These are phyloP conservation scores for Andricus curvator DNA, from an alignment of 2,888 invertebrate genomes.

Conservation along the genomic window DNA sequence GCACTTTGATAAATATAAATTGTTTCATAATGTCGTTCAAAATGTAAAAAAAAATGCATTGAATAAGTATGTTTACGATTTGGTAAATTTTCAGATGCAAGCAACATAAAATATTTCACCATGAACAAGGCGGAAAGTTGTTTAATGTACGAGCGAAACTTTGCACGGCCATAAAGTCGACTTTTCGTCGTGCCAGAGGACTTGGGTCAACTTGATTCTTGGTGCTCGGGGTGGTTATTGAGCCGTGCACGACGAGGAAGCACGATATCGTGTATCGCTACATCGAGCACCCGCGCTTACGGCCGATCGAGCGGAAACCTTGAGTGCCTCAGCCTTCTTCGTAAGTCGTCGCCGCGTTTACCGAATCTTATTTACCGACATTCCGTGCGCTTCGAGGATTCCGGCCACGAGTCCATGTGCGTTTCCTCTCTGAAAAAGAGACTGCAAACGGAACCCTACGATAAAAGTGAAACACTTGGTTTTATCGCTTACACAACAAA, in stretches of 20 bases:
- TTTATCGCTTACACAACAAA: too few species aligned
- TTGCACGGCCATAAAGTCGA: not conserved
- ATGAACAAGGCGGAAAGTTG: not conserved
- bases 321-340: slow-evolving; percentile 60
- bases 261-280: slow-evolving; percentile 70
- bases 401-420: not conserved
- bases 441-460: not conserved
- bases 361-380: slow-evolving; percentile 66
- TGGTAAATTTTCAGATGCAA: not conserved
- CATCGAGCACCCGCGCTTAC: slow-evolving; percentile 69
- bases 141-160: not conserved
- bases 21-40: too few species aligned
- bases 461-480: not conserved
- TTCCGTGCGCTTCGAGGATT: slow-evolving; percentile 1
- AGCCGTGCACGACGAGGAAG: slow-evolving; percentile 57
- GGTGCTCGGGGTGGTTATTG: slow-evolving; percentile 1
- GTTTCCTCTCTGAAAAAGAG: not conserved
- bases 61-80: not conserved
- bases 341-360: slow-evolving; percentile 67
- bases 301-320: slow-evolving; percentile 72
- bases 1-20: too few species aligned
- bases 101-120: not conserved
- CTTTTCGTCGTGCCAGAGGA: slow-evolving; percentile 7
- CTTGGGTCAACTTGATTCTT: slow-evolving; percentile 7
- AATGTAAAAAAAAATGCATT: too few species aligned